Evolutionary conservation across 2,113 vertebrate genomes (phyloP), one percentile per base, ranked within the genome.

Genomic region (Ceyx margarethae): DNA sequence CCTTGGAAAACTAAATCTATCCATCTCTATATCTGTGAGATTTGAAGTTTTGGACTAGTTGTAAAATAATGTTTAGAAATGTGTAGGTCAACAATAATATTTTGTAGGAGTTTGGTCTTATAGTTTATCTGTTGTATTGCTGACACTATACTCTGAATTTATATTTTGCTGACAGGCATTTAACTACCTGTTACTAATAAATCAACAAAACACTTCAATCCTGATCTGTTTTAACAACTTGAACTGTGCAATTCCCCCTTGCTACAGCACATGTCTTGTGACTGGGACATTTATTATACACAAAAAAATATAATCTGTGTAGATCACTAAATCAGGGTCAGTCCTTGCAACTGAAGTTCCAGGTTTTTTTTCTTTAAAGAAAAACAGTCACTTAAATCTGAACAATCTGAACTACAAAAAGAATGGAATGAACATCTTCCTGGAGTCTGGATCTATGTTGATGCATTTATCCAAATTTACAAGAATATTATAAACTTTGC

Each of bases 401-500:
- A 81, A 78, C 64, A 92, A 89, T 75, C 15, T 43, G 46, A 85
- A 71, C 5, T 10, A 65, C 26, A 62, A 64, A 76, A 53, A 67
- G 11, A 79, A 68, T 28, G 6, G 18, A 87, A 81, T 48, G 5
- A 90, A n/a, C 33, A 9, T 79, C 15, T 76, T 69, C 62, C 50
- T 76, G 46, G 76, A 50, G 37, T 42, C 64, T 82, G 35, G 20
- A 45, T 79, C n/a, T 51, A 31, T 7, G 2, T 3, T 40, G 28
- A 56, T 62, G 8, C 91, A 60, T 78, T 89, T 84, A 76, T 57
- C 42, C 20, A 84, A 73, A 92, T 84, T 81, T 81, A 76, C 43
- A 92, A 83, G 42, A 91, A 90, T 62, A 58, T 76, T 81, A 87
- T 51, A 79, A 94, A 90, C 15, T 92, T 90, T 89, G 10, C 28